These are phyloP conservation scores for Cyaniris semiargus DNA, from an alignment of 2,888 invertebrate genomes.

Conservation along the genomic window DNA sequence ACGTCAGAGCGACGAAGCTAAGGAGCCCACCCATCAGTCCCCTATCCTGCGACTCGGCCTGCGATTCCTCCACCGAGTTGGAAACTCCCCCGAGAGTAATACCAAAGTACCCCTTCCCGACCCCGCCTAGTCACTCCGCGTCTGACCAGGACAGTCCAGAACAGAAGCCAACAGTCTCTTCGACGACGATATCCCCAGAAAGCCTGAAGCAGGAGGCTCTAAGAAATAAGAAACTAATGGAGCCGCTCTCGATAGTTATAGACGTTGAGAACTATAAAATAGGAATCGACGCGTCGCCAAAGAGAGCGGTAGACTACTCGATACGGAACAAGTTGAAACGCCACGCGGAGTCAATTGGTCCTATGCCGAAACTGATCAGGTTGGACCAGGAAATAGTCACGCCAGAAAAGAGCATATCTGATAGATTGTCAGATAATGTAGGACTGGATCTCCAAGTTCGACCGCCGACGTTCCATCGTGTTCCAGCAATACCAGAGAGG, in stretches of 20 bases:
- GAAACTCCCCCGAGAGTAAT: constrained; percentile 76
- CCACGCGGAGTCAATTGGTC: constrained; percentile 58
- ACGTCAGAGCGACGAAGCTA: constrained; percentile 64
- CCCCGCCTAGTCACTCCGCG: constrained; percentile 82
- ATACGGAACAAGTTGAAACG: constrained; percentile 67
- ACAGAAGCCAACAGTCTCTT: constrained; percentile 76
- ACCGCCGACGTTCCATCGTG: not conserved
- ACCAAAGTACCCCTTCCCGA: constrained; percentile 73
- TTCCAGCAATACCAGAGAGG: not conserved
- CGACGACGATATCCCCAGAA: constrained; percentile 78
- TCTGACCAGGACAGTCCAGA: constrained; percentile 78
- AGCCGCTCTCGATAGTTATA: constrained; percentile 72
- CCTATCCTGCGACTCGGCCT: constrained; percentile 84
- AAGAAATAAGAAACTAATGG: constrained; percentile 66
- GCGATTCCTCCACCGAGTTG: constrained; percentile 80
- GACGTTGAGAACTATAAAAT: constrained; percentile 76
- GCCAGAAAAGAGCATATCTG: constrained; percentile 40
- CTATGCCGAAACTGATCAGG: constrained; percentile 58
- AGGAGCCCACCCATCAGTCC: constrained; percentile 87
- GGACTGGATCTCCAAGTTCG: constrained; percentile 28
- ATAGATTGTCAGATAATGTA: constrained; percentile 26
- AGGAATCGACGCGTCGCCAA: constrained; percentile 73
- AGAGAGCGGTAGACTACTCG: constrained; percentile 73
- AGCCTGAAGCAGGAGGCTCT: constrained; percentile 60
- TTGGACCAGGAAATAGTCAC: constrained; percentile 51